A percentile compares a stretch with the other conserved stretches of the same genome.
phyloP scores from a whole-genome alignment of 2,888 invertebrate species.

The Euspilapteryx auroguttella region DNA sequence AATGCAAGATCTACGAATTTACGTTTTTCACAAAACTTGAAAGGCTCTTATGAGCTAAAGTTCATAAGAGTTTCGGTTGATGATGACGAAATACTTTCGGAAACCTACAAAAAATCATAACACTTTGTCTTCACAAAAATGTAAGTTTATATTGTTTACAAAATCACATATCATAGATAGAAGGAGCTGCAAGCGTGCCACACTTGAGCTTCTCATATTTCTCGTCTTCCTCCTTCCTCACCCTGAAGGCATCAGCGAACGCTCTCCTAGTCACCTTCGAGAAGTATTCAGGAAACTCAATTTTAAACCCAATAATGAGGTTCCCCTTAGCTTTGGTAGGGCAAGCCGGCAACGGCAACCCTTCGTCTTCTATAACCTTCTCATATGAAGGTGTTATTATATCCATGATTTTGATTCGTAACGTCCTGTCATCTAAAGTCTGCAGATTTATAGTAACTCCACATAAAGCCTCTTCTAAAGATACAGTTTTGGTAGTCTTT shows the following conservation, averaged over 20 bases:
- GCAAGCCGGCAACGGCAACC: constrained; percentile 68
- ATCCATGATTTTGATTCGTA: constrained; percentile 71
- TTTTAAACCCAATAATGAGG: constrained; percentile 68
- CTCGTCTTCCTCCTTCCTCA: constrained; percentile 28
- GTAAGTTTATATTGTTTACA: too few relatives aligned
- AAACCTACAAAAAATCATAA: too few relatives aligned
- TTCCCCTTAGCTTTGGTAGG: constrained; percentile 66
- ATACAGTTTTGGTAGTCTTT: constrained; percentile 60
- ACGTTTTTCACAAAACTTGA: too few relatives aligned
- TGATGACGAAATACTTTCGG: too few relatives aligned
- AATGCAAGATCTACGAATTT: too few relatives aligned
- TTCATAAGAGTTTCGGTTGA: too few relatives aligned
- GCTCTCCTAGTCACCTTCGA: constrained; percentile 38
- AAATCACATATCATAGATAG: neutral
- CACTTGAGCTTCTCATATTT: constrained; percentile 32
- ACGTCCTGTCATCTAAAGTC: constrained; percentile 70
- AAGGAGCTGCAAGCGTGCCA: constrained; percentile 22
- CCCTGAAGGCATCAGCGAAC: constrained; percentile 38
- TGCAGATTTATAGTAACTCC: constrained; percentile 67
- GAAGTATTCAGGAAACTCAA: constrained; percentile 36
- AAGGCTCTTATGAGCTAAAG: too few relatives aligned
- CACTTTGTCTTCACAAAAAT: too few relatives aligned
- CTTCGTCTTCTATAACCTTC: constrained; percentile 72
- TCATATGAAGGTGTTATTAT: constrained; percentile 70
- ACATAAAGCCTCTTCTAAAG: constrained; percentile 70